A percentile compares a stretch with the other conserved stretches of the same genome.
Evolutionary conservation across 2,113 vertebrate genomes (phyloP).

Genomic region (Phoenicopterus ruber): DNA sequence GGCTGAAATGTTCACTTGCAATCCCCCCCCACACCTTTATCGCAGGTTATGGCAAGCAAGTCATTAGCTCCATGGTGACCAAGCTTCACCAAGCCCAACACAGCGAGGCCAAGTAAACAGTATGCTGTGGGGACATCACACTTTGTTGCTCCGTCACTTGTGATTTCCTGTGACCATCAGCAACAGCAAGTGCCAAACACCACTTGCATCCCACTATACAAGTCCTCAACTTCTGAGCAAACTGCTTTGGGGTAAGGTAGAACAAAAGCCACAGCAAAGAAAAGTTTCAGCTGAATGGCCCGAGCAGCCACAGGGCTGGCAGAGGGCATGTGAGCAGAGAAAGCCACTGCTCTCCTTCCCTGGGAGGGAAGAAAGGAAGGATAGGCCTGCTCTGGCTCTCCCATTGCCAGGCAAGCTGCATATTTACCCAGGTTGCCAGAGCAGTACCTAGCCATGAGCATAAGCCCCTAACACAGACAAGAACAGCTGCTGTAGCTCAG

Average conservation of each 20-base stretch:
- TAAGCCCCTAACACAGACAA: background rate
- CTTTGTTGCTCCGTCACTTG: background rate
- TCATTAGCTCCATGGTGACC: background rate
- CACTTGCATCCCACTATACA: background rate
- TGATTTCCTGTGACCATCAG: too few relatives aligned
- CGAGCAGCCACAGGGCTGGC: background rate
- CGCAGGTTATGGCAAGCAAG: background rate
- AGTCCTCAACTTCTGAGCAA: background rate
- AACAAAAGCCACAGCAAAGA: background rate
- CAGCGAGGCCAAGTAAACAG: background rate
- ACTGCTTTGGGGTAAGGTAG: background rate
- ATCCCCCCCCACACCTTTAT: background rate
- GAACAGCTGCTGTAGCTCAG: background rate
- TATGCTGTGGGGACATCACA: background rate
- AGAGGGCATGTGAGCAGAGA: background rate
- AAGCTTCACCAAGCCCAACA: background rate
- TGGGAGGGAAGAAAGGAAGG: background rate
- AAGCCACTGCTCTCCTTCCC: background rate
- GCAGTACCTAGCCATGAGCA: accelerated
- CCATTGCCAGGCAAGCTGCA: background rate
- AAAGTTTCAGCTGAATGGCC: background rate
- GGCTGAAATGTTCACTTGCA: background rate
- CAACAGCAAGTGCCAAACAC: background rate
- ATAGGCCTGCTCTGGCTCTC: background rate
- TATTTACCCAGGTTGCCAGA: background rate